These are phyloP conservation scores for Megalopta genalis DNA, from an alignment of 1,140 invertebrate genomes.

Conservation along the genomic window DNA sequence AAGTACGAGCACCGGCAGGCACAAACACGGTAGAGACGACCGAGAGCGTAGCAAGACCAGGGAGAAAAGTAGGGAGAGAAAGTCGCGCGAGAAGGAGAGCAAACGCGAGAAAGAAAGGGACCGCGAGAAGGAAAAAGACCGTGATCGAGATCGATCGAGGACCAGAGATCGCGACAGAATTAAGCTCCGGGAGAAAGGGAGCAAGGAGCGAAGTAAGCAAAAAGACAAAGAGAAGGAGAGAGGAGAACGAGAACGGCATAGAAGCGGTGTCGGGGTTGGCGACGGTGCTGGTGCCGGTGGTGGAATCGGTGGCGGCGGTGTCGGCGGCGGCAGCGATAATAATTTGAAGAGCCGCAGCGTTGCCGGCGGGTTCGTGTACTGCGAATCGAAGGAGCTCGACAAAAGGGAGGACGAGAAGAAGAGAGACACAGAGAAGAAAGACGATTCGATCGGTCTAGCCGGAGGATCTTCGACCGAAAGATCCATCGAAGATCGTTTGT, in stretches of 20 bases:
- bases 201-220: conserved; percentile 51
- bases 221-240: conserved; percentile 55
- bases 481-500: conserved; percentile 74
- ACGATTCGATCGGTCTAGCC: conserved; percentile 45
- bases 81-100: conserved; percentile 69
- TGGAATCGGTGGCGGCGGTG: too few species aligned
- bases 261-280: not conserved
- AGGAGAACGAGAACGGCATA: conserved; percentile 63
- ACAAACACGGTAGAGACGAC: conserved; percentile 64
- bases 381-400: conserved; percentile 62
- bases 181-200: conserved; percentile 59
- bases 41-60: conserved; percentile 67
- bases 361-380: conserved; percentile 39
- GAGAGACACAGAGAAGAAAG: conserved; percentile 66
- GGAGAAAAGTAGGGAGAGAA: conserved; percentile 72
- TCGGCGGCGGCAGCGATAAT: conserved; percentile 26
- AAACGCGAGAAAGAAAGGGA: conserved; percentile 71
- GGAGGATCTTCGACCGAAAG: conserved; percentile 56
- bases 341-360: conserved; percentile 42
- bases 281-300: too few species aligned
- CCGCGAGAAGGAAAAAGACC: conserved; percentile 66
- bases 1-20: conserved; percentile 69
- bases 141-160: conserved; percentile 58
- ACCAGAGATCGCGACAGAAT: conserved; percentile 66
- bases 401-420: conserved; percentile 64